phyloP scores from a whole-genome alignment of 2,113 vertebrate species.

The Isurus oxyrinchus region DNA sequence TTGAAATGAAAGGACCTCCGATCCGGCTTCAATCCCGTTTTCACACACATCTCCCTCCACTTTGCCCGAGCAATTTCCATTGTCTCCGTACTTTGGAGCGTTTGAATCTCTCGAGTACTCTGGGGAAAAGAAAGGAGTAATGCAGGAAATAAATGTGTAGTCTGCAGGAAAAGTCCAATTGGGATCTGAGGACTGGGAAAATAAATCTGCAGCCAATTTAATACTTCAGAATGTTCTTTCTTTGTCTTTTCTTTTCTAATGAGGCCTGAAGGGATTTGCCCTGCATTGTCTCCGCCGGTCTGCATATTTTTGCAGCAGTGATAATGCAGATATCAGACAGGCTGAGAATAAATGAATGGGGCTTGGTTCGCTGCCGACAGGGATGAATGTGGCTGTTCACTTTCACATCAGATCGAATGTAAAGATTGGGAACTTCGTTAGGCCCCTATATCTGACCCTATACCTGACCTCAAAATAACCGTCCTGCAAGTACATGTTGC shows the following conservation, averaged over 20 bases:
- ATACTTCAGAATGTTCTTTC: not conserved
- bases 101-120: not conserved
- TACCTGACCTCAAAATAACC: not conserved
- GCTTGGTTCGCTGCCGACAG: not conserved
- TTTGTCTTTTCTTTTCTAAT: not conserved
- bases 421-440: not conserved
- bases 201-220: not conserved
- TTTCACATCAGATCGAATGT: not conserved
- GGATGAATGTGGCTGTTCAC: not conserved
- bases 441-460: not conserved
- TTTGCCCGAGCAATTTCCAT: not conserved
- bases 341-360: not conserved
- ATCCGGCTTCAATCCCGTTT: not conserved
- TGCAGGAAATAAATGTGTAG: not conserved
- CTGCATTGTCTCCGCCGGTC: not conserved
- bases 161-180: not conserved
- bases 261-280: conserved; percentile 15
- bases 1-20: not conserved
- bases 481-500: not conserved
- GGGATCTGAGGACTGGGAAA: not conserved
- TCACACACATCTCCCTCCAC: not conserved
- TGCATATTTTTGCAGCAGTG: not conserved
- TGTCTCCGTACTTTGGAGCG: not conserved
- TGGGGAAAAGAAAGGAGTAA: not conserved
- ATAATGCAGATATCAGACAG: not conserved